These are phyloP conservation scores for Sphinx pinastri DNA, from an alignment of 2,888 invertebrate species.

Conservation along the genomic window DNA sequence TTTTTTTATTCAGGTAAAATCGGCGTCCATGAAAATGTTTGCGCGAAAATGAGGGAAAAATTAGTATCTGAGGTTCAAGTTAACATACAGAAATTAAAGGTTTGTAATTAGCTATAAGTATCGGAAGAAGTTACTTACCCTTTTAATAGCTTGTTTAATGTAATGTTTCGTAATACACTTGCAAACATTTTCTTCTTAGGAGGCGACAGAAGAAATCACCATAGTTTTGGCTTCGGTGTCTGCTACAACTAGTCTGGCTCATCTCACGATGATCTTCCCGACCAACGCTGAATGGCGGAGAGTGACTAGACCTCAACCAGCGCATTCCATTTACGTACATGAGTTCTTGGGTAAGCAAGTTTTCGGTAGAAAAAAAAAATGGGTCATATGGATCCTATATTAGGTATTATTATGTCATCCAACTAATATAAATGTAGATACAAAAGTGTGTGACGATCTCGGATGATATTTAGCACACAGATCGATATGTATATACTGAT, in stretches of 20 bases:
- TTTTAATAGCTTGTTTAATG: not conserved
- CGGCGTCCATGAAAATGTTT: conserved; percentile 91
- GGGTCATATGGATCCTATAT: not conserved
- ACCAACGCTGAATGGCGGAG: conserved; percentile 86
- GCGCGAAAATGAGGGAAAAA: conserved; percentile 91
- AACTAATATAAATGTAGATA: not conserved
- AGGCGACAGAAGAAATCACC: conserved; percentile 88
- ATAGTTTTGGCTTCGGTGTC: conserved; percentile 89
- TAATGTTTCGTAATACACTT: not conserved
- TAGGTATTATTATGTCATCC: no score
- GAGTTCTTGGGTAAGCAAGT: conserved; percentile 86
- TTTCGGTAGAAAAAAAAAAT: not conserved
- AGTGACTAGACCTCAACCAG: conserved; percentile 49
- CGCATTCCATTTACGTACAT: conserved; percentile 85
- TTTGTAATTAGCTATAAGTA: conserved; percentile 48
- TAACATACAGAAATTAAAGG: conserved; percentile 90
- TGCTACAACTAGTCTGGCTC: conserved; percentile 90
- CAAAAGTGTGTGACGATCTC: no score
- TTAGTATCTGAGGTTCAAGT: conserved; percentile 90
- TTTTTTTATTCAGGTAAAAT: conserved; percentile 75
- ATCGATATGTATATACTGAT: no score
- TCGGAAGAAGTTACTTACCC: not conserved
- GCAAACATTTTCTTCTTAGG: conserved; percentile 68
- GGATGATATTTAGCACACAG: no score
- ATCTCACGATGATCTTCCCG: conserved; percentile 93